Evolutionary conservation across 2,888 invertebrate genomes (phyloP), one percentile per base, ranked within the genome.

Genomic region (Monochamus alternatus): DNA sequence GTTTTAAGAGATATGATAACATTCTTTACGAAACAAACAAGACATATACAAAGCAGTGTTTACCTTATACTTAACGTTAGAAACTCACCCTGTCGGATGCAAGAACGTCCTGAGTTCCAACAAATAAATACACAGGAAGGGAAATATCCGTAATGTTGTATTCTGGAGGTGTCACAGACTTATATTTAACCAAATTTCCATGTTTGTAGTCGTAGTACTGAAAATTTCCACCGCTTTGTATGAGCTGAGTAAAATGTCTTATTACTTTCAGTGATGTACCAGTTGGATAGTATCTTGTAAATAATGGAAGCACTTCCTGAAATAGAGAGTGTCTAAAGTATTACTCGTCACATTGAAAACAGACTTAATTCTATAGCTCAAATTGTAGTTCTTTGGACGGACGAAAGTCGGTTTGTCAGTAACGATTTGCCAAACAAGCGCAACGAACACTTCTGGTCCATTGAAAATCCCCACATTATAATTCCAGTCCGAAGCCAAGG

Each of bases 61-160:
- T 62, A 38, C 38, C 38, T 7, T 5, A 5, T 1, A 38, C 38
- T 38, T 38, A 38, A 38, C 38, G 5, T 38, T 38, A 5, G 63
- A 68, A 30, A 78, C 82, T 84, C 85, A 91, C 91, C 78, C 79
- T 76, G 43, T 91, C 89, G 79, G 92, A 91, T 0, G 94, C 91
- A 1, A 95, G 87, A 92, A 93, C 93, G 87, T 96, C 96, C 79
- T 94, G 93, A 58, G 91, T 88, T 8, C 92, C 91, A 83, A 92
- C 93, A 71, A 93, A 91, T 51, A 95, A 85, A 31, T 92, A 91
- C 3, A 94, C 90, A 0, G 94, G 93, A 38, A 92, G 86, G 0
- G 90, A 90, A 64, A 94, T 91, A 73, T 90, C 90, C 32, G 90
- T 88, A 8, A 93, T 51, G 70, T 92, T 89, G 81, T 94, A 94